A percentile compares a stretch with the other conserved stretches of the same genome.
Evolutionary conservation across 2,113 vertebrate species (phyloP).

Genomic region (Lycocorax pyrrhopterus): DNA sequence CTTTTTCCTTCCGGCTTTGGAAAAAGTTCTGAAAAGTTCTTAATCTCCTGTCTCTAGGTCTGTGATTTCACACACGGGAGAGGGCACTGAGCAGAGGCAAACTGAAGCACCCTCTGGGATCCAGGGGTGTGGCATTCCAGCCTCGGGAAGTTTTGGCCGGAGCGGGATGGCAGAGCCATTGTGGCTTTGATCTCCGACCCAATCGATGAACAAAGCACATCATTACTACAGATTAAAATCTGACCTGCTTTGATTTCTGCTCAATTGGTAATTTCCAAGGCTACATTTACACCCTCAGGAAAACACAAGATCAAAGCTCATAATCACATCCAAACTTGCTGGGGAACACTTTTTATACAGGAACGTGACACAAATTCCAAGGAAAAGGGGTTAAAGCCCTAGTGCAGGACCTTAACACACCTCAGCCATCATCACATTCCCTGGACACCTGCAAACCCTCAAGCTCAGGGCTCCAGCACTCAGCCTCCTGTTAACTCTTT

Average conservation of each 20-base stretch:
- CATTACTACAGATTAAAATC: constrained; percentile 49
- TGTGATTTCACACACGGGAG: background rate
- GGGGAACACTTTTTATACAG: background rate
- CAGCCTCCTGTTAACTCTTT: background rate
- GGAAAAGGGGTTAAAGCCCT: background rate
- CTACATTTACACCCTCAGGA: constrained; percentile 42
- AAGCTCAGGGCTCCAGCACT: background rate
- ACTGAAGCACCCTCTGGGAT: background rate
- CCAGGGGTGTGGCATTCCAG: background rate
- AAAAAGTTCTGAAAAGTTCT: background rate
- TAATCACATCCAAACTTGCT: constrained; percentile 8
- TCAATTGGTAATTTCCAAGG: constrained; percentile 21
- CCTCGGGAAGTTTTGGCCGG: background rate
- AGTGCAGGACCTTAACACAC: background rate
- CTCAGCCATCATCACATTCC: background rate
- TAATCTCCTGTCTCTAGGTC: background rate
- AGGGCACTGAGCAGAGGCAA: background rate
- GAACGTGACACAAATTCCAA: background rate
- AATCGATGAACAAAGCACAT: constrained; percentile 24
- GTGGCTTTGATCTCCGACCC: constrained; percentile 10
- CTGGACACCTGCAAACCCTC: background rate
- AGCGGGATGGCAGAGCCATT: background rate
- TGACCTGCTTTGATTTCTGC: constrained; percentile 52
- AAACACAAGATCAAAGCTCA: constrained; percentile 57
- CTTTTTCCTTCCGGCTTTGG: background rate